These are phyloP conservation scores for Tenebrosternarchus preto DNA, from an alignment of 2,113 vertebrate species.

Conservation along the genomic window DNA sequence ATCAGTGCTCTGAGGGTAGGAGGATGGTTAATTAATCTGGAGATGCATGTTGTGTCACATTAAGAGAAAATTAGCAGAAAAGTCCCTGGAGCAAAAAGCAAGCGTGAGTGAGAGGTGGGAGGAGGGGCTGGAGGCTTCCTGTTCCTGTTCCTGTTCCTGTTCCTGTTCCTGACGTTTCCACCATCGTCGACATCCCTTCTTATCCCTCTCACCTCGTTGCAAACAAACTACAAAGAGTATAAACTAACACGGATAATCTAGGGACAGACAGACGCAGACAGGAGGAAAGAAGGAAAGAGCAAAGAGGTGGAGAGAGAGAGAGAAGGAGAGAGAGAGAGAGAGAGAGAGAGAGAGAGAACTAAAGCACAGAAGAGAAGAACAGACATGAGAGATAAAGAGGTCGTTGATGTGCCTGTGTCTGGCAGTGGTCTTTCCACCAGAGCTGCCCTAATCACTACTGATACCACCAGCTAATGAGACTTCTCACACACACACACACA, in stretches of 20 bases:
- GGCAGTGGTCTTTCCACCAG: conserved; percentile 26
- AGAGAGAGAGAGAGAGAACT: not conserved
- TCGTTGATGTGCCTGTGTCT: conserved; percentile 3
- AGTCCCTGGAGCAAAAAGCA: conserved; percentile 31
- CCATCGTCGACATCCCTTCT: not conserved
- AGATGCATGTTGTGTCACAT: conserved; percentile 52
- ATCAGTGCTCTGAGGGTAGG: conserved; percentile 46
- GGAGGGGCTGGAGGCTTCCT: not conserved
- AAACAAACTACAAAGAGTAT: conserved; percentile 28
- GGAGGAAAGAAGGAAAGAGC: not conserved
- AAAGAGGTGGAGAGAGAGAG: not conserved
- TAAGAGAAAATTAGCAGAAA: conserved; percentile 54
- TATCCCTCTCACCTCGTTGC: conserved; percentile 21
- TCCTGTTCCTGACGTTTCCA: not conserved
- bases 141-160: conserved; percentile 6
- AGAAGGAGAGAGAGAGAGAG: not conserved
- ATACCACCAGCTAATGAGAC: conserved; percentile 36
- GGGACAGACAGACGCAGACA: not conserved
- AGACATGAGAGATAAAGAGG: not conserved
- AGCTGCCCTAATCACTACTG: conserved; percentile 29
- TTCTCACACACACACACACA: conserved; percentile 1
- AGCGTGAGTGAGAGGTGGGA: conserved; percentile 3
- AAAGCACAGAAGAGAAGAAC: not conserved
- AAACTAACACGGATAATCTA: conserved; percentile 33
- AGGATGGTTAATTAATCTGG: conserved; percentile 53